Conservation (phyloP, 2,888 invertebrate species). For the Notodonta dromedarius region DNA sequence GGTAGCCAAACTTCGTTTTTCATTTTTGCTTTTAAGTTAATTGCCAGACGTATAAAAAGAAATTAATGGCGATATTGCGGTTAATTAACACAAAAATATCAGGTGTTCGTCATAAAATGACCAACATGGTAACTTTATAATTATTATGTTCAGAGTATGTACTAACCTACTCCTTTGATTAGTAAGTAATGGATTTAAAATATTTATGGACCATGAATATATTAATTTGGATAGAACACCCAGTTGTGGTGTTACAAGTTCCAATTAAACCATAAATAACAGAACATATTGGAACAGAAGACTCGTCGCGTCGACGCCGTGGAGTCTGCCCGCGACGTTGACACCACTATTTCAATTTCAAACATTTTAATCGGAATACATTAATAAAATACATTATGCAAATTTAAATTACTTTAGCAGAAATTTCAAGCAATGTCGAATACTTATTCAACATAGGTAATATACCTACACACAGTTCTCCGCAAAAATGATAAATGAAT, state of each 20-base stretch:
- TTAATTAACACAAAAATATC: slow-evolving; percentile 12
- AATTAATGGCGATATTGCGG: slow-evolving; percentile 6
- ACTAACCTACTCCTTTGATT: slow-evolving; percentile 27
- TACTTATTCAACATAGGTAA: slow-evolving; percentile 37
- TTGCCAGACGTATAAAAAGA: background rate
- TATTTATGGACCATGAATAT: slow-evolving; percentile 46
- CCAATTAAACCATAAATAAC: slow-evolving; percentile 52
- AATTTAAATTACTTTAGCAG: slow-evolving; percentile 43
- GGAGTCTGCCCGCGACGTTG: slow-evolving; percentile 57
- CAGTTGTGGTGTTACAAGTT: slow-evolving; percentile 36
- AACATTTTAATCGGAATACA: slow-evolving; percentile 52
- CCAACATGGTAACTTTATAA: slow-evolving; percentile 9
- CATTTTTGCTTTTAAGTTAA: slow-evolving; percentile 2
- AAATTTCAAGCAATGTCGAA: slow-evolving; percentile 34
- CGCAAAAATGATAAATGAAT: slow-evolving; percentile 44
- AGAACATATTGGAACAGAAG: slow-evolving; percentile 38
- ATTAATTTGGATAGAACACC: slow-evolving; percentile 43
- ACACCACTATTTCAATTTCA: slow-evolving; percentile 54
- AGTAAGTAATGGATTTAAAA: slow-evolving; percentile 30
- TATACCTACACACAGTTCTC: slow-evolving; percentile 31
- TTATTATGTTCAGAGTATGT: slow-evolving; percentile 3
- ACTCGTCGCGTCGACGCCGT: slow-evolving; percentile 53
- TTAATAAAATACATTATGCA: slow-evolving; percentile 53
- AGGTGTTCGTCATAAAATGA: slow-evolving; percentile 7
- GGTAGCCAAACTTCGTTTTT: slow-evolving; percentile 3